Conservation (phyloP, 2,797 vertebrate species). For the Galago senegalensis region DNA sequence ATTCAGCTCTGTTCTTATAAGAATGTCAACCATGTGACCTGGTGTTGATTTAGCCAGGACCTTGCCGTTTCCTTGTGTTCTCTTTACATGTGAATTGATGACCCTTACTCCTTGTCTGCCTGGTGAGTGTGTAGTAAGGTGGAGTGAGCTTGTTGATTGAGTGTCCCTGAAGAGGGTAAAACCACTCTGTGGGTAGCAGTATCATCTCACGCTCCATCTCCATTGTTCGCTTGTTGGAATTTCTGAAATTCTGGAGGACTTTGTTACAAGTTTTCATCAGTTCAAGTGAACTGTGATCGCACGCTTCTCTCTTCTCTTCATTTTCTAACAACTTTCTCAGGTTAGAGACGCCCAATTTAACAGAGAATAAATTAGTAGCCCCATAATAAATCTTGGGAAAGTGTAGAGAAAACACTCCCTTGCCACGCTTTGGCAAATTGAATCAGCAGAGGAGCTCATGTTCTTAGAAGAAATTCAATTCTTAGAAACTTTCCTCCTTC, state of each 20-base stretch:
- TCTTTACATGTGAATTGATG: background rate
- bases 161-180: background rate
- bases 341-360: constrained; percentile 65
- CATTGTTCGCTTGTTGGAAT: background rate
- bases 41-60: background rate
- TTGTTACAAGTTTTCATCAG: background rate
- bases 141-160: background rate
- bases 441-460: constrained; percentile 45
- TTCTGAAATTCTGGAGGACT: constrained; percentile 12
- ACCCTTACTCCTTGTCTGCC: background rate
- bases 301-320: constrained; percentile 11
- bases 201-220: background rate
- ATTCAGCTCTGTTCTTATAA: background rate
- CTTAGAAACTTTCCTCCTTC: constrained; percentile 61
- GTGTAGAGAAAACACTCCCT: constrained; percentile 63
- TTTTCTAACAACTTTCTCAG: constrained; percentile 59
- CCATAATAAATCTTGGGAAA: constrained; percentile 50
- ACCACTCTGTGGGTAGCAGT: background rate
- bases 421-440: constrained; percentile 58
- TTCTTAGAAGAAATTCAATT: constrained; percentile 76
- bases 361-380: constrained; percentile 72
- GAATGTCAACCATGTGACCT: background rate
- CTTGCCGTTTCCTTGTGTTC: background rate
- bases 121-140: background rate
- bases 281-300: background rate